These are phyloP conservation scores for Slavum lentiscoides DNA, from an alignment of 2,888 invertebrate species.

Conservation along the genomic window DNA sequence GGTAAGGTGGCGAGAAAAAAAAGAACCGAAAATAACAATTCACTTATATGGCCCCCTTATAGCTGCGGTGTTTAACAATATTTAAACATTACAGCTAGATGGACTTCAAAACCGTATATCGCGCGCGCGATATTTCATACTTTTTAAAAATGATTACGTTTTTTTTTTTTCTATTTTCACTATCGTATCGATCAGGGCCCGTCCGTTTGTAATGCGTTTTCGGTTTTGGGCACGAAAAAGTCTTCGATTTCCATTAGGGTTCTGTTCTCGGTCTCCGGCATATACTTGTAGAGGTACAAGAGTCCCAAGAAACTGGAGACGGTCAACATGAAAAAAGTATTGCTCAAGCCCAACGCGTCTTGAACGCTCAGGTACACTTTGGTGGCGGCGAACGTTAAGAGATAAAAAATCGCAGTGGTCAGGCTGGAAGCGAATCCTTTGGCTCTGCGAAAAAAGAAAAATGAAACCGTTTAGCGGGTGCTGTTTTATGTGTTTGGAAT, in stretches of 20 bases:
- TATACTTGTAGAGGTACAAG: constrained; percentile 9
- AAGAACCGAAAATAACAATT: too few species aligned
- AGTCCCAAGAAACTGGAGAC: background rate
- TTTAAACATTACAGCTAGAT: too few species aligned
- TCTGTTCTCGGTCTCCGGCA: constrained; percentile 29
- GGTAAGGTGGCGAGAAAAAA: too few species aligned
- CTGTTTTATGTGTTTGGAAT: too few species aligned
- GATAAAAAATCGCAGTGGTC: constrained; percentile 24
- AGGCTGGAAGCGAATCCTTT: constrained; percentile 30
- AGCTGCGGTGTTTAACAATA: too few species aligned
- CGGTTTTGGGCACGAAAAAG: constrained; percentile 13
- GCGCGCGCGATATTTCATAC: too few species aligned
- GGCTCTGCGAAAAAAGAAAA: background rate
- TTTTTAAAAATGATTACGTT: too few species aligned
- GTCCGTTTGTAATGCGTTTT: background rate
- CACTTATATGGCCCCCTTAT: too few species aligned
- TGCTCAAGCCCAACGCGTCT: constrained; percentile 8
- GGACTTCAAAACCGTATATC: too few species aligned
- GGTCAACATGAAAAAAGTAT: constrained; percentile 1
- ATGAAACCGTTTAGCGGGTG: too few species aligned
- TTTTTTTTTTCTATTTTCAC: too few species aligned
- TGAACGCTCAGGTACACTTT: constrained; percentile 28
- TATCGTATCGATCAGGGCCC: background rate
- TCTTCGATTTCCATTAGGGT: constrained; percentile 35
- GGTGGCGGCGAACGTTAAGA: constrained; percentile 25